Conservation (phyloP, 2,888 invertebrate species). For the Hofmannophila pseudospretella region DNA sequence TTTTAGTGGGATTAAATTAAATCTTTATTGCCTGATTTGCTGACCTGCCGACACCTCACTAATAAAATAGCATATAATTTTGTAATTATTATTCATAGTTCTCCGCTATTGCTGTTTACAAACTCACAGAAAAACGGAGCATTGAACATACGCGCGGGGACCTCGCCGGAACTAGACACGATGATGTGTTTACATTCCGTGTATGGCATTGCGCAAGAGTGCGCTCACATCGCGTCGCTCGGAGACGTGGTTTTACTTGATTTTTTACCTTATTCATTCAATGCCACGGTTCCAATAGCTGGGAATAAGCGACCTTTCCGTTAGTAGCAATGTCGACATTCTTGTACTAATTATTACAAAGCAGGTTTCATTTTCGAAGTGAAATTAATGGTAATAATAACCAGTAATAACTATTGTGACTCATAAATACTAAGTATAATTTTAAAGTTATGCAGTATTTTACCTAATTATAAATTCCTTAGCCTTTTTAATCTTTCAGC, state of each 20-base stretch:
- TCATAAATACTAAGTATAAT: too few relatives aligned
- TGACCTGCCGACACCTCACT: too few relatives aligned
- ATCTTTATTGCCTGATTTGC: too few relatives aligned
- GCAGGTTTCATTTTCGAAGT: too few relatives aligned
- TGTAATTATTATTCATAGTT: too few relatives aligned
- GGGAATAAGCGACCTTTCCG: slow-evolving; percentile 21
- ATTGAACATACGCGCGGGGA: slow-evolving; percentile 18
- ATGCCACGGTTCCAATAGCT: slow-evolving; percentile 27
- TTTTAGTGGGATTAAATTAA: too few relatives aligned
- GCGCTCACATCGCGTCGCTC: slow-evolving; percentile 18
- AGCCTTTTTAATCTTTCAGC: neutral
- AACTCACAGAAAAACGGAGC: neutral
- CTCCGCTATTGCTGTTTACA: too few relatives aligned
- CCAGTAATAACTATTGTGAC: too few relatives aligned
- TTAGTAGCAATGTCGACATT: slow-evolving; percentile 4
- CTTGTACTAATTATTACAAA: neutral
- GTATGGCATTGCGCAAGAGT: slow-evolving; percentile 41
- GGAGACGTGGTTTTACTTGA: slow-evolving; percentile 23
- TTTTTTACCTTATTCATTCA: slow-evolving; percentile 22
- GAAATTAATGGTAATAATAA: too few relatives aligned
- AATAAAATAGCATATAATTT: too few relatives aligned
- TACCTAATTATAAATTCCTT: slow-evolving; percentile 2
- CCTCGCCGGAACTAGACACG: too few relatives aligned
- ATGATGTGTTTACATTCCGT: slow-evolving; percentile 48
- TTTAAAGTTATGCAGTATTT: too few relatives aligned